phyloP scores from a whole-genome alignment of 1,140 invertebrate species.

The Delia radicum region DNA sequence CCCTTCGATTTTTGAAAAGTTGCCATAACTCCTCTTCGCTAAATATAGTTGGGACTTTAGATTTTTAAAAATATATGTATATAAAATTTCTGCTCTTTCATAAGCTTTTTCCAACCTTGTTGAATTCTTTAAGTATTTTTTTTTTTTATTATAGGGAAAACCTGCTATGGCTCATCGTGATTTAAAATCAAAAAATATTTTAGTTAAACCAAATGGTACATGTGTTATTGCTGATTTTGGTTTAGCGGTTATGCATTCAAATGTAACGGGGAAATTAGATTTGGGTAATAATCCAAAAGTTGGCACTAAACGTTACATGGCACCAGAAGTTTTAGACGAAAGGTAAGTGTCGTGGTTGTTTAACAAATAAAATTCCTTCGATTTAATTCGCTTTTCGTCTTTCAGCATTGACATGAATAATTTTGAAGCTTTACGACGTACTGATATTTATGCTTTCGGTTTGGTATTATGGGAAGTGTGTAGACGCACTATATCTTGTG shows the following conservation, averaged over 20 bases:
- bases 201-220: constrained; percentile 83
- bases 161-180: constrained; percentile 93
- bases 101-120: too few relatives aligned
- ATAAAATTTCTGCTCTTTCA: too few relatives aligned
- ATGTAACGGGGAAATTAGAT: constrained; percentile 65
- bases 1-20: too few relatives aligned
- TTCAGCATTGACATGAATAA: constrained; percentile 78
- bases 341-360: constrained; percentile 59
- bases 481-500: constrained; percentile 70
- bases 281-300: constrained; percentile 74
- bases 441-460: constrained; percentile 89
- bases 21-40: too few relatives aligned
- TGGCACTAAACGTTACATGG: constrained; percentile 93
- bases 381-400: neutral
- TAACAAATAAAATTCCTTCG: too few relatives aligned
- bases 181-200: constrained; percentile 94
- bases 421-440: constrained; percentile 85
- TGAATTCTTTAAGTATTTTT: too few relatives aligned
- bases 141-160: too few relatives aligned
- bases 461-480: constrained; percentile 92
- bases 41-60: too few relatives aligned
- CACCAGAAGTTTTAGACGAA: constrained; percentile 89
- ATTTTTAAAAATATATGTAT: too few relatives aligned
- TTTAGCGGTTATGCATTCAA: constrained; percentile 81
- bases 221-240: constrained; percentile 96